phyloP scores from a whole-genome alignment of 2,797 vertebrate genomes.

The Sebastes itinus region DNA sequence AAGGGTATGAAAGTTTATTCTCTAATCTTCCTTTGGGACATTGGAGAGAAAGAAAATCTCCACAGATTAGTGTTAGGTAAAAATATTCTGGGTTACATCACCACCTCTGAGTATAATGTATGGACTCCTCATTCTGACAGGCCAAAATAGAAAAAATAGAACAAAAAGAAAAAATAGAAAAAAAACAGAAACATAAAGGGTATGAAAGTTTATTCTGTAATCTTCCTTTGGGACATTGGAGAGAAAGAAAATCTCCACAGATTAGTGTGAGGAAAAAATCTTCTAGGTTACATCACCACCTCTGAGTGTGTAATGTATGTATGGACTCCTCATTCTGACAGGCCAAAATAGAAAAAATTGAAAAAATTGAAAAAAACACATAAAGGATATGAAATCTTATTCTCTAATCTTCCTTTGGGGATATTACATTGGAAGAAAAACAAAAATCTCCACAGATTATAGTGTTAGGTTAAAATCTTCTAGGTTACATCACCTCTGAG shows the following conservation, averaged over 20 bases:
- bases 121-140: constrained; percentile 59
- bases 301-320: constrained; percentile 34
- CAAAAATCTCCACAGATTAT: background rate
- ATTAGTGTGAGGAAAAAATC: constrained; percentile 25
- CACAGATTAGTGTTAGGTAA: constrained; percentile 27
- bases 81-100: constrained; percentile 48
- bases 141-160: constrained; percentile 14
- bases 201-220: background rate
- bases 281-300: constrained; percentile 67
- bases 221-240: background rate
- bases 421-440: too few relatives aligned
- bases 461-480: constrained; percentile 23
- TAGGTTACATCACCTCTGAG: constrained; percentile 65
- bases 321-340: constrained; percentile 57
- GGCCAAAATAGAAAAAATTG: constrained; percentile 32
- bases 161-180: too few relatives aligned
- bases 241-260: background rate
- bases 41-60: rapidly evolving
- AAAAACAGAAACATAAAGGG: too few relatives aligned
- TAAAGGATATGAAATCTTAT: background rate
- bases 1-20: background rate
- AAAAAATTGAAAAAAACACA: too few relatives aligned
- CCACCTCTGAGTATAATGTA: constrained; percentile 46
- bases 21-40: background rate
- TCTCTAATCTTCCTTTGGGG: background rate